Base-by-base conservation (phyloP, 2,797 vertebrate genomes). In the Ctenopoma kingsleyae region DNA sequence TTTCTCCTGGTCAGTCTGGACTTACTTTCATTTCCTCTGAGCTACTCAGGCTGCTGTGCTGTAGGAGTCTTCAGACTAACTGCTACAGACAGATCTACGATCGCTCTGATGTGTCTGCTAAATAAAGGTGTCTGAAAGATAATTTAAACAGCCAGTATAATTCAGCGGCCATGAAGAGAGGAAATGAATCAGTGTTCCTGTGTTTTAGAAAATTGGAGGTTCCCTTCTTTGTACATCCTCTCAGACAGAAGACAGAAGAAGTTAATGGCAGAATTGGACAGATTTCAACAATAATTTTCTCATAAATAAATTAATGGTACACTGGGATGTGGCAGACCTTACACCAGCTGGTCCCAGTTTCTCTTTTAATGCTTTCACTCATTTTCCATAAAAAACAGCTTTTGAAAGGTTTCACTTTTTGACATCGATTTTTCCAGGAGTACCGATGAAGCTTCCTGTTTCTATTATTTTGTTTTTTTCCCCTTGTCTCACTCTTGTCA, bases 111-210 rank as follows among this genome's bases (percentile, higher is more conserved):
- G 32, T 8, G 38, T 67, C 58, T 35, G 27, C 52, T 50, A 43
- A 63, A 64, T 73, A 32, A 51, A 68, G 2, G 52, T 5, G 61
- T 38, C 35, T 71, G 56, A 62, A 55, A 12, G 46, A 38, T 48
- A 30, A 73, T 73, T 64, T 65, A 77, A 83, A 67, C 57, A 22
- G 20, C 20, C 22, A 9, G 53, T 17, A 40, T 10, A 56, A 35
- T 54, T 38, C n/a, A 38, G 19, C n/a, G 15, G 32, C n/a, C 8
- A 11, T 22, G 52, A 54, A 25, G 50, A 17, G 17, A 78, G 50
- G 20, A 51, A 58, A 20, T 17, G 19, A 74, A 65, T 51, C 58
- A 43, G 5, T 35, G 46, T 35, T 19, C 8, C 3, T 3, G 40
- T 49, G 19, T 44, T 58, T 9, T 12, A 52, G 50, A 46, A 32